Percentiles rank a stretch among this genome's conserved stretches.
phyloP scores from a whole-genome alignment of 2,113 vertebrate species.

The Gymnarchus niloticus region DNA sequence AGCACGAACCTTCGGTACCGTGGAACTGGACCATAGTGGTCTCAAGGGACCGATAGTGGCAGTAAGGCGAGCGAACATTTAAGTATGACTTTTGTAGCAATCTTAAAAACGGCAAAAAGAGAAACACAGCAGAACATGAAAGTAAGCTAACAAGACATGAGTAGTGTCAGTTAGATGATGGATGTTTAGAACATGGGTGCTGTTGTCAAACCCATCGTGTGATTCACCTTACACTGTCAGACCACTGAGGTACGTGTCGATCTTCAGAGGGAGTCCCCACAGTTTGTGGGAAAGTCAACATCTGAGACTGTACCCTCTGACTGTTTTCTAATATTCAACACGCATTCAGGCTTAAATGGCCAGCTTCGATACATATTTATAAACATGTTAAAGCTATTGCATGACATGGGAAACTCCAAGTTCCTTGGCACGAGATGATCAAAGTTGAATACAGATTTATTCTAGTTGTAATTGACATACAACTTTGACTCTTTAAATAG shows the following conservation, averaged over 20 bases:
- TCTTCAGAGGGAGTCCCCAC: not conserved
- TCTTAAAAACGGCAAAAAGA: not conserved
- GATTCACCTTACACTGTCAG: not conserved
- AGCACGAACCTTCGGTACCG: not conserved
- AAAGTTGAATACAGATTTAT: not conserved
- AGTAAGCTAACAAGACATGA: not conserved
- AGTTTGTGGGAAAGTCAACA: not conserved
- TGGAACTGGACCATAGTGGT: not conserved
- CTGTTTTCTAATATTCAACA: not conserved
- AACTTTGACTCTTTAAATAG: not conserved
- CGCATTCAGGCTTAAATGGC: not conserved
- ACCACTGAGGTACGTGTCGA: not conserved
- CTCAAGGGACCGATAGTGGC: not conserved
- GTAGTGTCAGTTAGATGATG: not conserved
- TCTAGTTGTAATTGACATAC: too few species aligned
- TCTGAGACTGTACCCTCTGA: not conserved
- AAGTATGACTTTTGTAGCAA: not conserved
- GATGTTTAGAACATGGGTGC: not conserved
- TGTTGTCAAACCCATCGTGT: not conserved
- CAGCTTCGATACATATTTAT: slow-evolving; percentile 12
- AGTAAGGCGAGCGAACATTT: not conserved
- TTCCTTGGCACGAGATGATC: not conserved
- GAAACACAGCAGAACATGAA: not conserved
- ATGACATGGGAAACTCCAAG: not conserved
- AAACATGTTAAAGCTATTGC: not conserved